These are phyloP conservation scores for Chaetogeoica ovagalla DNA, from an alignment of 2,888 invertebrate genomes.

Conservation along the genomic window DNA sequence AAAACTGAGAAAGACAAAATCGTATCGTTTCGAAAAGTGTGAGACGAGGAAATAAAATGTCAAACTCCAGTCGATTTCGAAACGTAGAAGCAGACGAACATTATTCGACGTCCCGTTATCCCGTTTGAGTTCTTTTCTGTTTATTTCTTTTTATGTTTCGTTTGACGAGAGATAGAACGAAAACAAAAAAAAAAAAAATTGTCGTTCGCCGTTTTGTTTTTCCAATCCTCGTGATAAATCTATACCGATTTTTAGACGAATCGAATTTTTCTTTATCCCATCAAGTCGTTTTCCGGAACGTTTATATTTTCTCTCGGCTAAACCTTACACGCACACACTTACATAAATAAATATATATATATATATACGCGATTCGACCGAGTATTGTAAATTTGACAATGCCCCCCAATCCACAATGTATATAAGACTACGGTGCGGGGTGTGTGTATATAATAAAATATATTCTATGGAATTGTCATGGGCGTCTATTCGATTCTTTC, in stretches of 20 bases:
- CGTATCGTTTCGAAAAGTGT: no score
- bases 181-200: conserved; percentile 25
- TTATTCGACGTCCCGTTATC: no score
- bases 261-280: background rate
- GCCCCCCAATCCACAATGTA: background rate
- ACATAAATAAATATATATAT: no score
- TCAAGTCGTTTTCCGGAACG: background rate
- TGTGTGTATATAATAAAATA: no score
- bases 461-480: background rate
- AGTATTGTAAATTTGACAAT: conserved; percentile 5
- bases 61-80: no score
- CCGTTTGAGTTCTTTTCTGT: background rate
- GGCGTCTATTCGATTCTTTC: background rate
- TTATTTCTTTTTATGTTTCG: background rate
- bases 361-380: background rate
- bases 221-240: conserved; percentile 26
- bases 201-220: conserved; percentile 16
- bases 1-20: no score
- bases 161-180: no score
- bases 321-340: background rate
- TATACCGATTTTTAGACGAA: conserved; percentile 32
- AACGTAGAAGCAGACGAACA: no score
- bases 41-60: no score
- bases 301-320: background rate
- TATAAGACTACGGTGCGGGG: no score